Evolutionary conservation across 2,888 invertebrate genomes (phyloP), one percentile per base, ranked within the genome.

Genomic region (Cylindroiulus punctatus): DNA sequence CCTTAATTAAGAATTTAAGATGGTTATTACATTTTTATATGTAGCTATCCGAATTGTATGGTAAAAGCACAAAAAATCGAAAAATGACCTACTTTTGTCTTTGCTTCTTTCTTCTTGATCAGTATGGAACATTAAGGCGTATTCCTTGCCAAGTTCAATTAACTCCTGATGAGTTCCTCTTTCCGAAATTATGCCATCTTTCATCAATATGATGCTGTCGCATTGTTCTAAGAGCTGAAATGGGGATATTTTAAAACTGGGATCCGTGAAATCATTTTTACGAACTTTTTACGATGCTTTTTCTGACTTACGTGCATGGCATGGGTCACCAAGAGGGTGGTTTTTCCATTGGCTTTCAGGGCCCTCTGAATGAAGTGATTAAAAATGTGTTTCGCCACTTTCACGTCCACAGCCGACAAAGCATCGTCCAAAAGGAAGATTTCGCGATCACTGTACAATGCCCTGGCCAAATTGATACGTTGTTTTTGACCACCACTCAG

Each of bases 391-490:
- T 91, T 90, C 0, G 92, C 92, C 3, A 93, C 92, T 87, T 91
- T 90, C 52, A 90, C 89, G 88, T 93, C 93, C 22, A 94, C 91
- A 2, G 93, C 92, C 85, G 93, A 92, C 87, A 94, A 89, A 40
- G 93, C 92, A 90, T 94, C 93, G 89, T 94, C 93, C 47, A 94
- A 89, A 19, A 93, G 91, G 88, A 92, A 93, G 87, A 93, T 91
- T 86, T 93, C 89, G 36, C 89, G 89, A 65, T 89, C 88, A 87
- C 90, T 88, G 90, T 93, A 93, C n/a, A 93, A 90, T 0, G 93
- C 93, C 89, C 93, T 90, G 0, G 93, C 93, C 14, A 93, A 90
- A 0, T 93, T 91, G 57, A 93, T 89, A 86, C 93, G 90, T 86
- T 93, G 93, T 86, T 92, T 92, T 88, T 93, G 93, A 7, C 93